A percentile compares a stretch with the other conserved stretches of the same genome.
Evolutionary conservation across 2,113 vertebrate species (phyloP).

Genomic region (Terrapene triunguis): DNA sequence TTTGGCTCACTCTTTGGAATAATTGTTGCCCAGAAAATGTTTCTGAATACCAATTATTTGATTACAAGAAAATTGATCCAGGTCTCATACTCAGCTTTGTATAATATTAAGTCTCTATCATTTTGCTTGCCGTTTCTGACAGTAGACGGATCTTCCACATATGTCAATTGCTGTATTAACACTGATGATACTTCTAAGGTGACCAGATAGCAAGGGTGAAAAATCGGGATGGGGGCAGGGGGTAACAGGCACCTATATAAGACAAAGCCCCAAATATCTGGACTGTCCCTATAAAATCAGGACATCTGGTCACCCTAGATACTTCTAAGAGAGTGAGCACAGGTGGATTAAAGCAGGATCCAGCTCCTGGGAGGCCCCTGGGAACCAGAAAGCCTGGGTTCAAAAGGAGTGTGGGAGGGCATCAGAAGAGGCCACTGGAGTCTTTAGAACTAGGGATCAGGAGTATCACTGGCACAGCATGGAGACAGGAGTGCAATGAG

Average conservation of each 20-base stretch:
- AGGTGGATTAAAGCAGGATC: constrained; percentile 31
- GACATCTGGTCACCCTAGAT: too few relatives aligned
- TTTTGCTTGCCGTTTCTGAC: constrained; percentile 67
- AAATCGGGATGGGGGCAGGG: too few relatives aligned
- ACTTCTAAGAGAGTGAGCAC: constrained; percentile 10
- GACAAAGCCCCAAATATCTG: too few relatives aligned
- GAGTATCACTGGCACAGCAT: not conserved
- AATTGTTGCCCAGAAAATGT: constrained; percentile 59
- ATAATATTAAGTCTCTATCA: constrained; percentile 55
- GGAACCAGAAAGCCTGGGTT: not conserved
- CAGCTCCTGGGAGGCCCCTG: accelerated
- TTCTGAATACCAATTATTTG: constrained; percentile 65
- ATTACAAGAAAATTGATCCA: constrained; percentile 68
- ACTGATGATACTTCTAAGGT: not conserved
- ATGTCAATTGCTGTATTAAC: constrained; percentile 20
- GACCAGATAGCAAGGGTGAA: too few relatives aligned
- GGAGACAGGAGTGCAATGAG: not conserved
- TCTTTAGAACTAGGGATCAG: not conserved
- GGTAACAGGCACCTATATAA: too few relatives aligned
- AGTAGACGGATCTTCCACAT: constrained; percentile 22
- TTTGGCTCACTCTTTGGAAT: constrained; percentile 40
- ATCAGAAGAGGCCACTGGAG: not conserved
- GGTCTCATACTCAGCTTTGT: constrained; percentile 63
- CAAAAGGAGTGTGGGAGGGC: not conserved
- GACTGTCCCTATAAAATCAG: too few relatives aligned